These are phyloP conservation scores for Pimephales promelas DNA, from an alignment of 2,113 vertebrate genomes.

Conservation along the genomic window DNA sequence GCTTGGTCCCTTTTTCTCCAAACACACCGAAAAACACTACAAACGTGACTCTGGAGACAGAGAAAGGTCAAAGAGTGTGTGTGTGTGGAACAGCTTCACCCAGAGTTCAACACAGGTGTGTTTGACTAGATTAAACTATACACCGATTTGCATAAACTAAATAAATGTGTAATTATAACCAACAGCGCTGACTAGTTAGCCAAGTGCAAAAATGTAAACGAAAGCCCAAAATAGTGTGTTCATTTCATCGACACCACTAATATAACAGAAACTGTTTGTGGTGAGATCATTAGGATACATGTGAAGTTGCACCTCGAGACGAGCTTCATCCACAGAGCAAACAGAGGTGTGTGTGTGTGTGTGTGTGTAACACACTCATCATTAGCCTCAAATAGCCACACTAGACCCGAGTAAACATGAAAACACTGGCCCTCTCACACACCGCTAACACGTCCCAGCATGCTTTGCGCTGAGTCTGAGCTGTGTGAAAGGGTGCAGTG, in stretches of 20 bases:
- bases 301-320: not conserved
- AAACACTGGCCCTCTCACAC: conserved; percentile 23
- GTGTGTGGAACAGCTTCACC: not conserved
- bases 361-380: not conserved
- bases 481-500: conserved; percentile 65
- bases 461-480: conserved; percentile 20
- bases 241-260: not conserved
- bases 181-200: not conserved
- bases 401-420: conserved; percentile 51
- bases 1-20: conserved; percentile 7
- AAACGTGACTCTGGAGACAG: not conserved
- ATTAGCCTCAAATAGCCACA: conserved; percentile 49
- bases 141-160: not conserved
- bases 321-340: not conserved
- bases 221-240: not conserved
- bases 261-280: not conserved
- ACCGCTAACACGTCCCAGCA: conserved; percentile 5
- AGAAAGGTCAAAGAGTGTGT: not conserved
- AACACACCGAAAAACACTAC: conserved; percentile 7
- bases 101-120: conserved; percentile 17
- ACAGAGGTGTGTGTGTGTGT: conserved; percentile 1
- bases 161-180: not conserved
- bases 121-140: not conserved
- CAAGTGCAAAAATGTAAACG: not conserved
- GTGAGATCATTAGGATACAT: not conserved